phyloP scores from a whole-genome alignment of 2,888 invertebrate genomes.

The Cantharis flavilabris region DNA sequence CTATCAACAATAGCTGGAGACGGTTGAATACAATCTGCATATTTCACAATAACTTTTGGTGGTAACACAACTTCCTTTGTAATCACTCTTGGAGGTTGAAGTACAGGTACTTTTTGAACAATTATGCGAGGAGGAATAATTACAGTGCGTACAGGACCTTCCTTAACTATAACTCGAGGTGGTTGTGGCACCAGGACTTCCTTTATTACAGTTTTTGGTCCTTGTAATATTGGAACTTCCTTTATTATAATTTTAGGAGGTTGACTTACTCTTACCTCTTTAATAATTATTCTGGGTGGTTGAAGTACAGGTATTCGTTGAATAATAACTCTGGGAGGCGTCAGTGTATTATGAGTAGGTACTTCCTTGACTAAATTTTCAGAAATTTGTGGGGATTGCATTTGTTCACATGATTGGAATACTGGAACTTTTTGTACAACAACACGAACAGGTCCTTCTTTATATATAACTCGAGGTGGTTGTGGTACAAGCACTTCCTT shows the following conservation, averaged over 20 bases:
- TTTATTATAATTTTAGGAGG: not conserved
- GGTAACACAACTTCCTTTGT: not conserved
- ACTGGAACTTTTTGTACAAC: constrained; percentile 8
- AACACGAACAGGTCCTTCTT: constrained; percentile 10
- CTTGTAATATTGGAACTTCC: not conserved
- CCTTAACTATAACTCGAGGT: not conserved
- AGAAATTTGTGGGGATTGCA: not conserved
- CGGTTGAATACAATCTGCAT: not conserved
- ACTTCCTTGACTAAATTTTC: not conserved
- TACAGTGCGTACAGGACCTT: not conserved
- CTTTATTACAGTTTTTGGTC: constrained; percentile 1
- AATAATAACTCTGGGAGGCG: not conserved
- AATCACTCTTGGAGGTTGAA: not conserved
- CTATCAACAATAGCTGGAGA: not conserved
- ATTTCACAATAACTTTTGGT: not conserved
- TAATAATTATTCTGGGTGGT: not conserved
- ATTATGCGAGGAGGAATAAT: not conserved
- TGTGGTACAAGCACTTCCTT: constrained; percentile 17
- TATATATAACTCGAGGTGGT: constrained; percentile 8
- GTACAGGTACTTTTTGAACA: not conserved
- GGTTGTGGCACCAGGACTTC: constrained; percentile 7
- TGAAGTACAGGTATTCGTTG: not conserved
- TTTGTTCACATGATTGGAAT: not conserved
- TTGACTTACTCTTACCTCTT: not conserved
- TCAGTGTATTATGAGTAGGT: not conserved